Evolutionary conservation across 2,888 invertebrate genomes (phyloP), one percentile per base, ranked within the genome.

Genomic region (Rhopalosiphum nymphaeae): DNA sequence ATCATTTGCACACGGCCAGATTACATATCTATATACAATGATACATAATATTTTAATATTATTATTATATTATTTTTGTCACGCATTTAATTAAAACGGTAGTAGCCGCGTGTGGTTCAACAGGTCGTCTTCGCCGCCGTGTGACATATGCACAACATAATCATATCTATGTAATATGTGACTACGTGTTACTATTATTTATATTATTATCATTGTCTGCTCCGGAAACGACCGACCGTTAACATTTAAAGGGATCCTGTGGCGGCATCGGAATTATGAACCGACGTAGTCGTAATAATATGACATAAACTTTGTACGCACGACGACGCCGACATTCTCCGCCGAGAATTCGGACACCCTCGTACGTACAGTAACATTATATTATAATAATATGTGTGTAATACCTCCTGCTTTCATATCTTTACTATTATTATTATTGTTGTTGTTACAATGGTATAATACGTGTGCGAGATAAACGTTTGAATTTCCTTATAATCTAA

Each of bases 171-270:
- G 29, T 29, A 57, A 61, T 56, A 61, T n/a, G 7, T 61, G 36
- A n/a, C 25, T 57, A 49, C 67, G n/a, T 42, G 42, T 53, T 78
- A 78, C 36, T 36, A 78, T 21, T n/a, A 78, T 78, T 36, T 36
- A 36, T n/a, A n/a, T 67, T 67, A 61, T 29, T 36, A 36, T 44
- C n/a, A 61, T 87, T 78, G 29, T 78, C 78, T 42, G n/a, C 67
- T n/a, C 49, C 56, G 84, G 89, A 93, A 89, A 93, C 89, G 61
- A 92, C 92, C 49, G 88, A 21, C 25, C 67, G 56, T 84, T 92
- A 88, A 92, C 67, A 53, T 92, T 78, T 78, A 56, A 56, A 84
- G 11, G 89, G 84, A 93, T 89, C 29, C 42, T n/a, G n/a, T n/a
- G 42, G 61, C 11, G 29, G 46, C 7, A 9, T 9, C 3, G 46